A percentile compares a stretch with the other conserved stretches of the same genome.
These are phyloP conservation scores for Catamblyrhynchus diadema DNA, from an alignment of 2,797 vertebrate species.

Conservation along the genomic window DNA sequence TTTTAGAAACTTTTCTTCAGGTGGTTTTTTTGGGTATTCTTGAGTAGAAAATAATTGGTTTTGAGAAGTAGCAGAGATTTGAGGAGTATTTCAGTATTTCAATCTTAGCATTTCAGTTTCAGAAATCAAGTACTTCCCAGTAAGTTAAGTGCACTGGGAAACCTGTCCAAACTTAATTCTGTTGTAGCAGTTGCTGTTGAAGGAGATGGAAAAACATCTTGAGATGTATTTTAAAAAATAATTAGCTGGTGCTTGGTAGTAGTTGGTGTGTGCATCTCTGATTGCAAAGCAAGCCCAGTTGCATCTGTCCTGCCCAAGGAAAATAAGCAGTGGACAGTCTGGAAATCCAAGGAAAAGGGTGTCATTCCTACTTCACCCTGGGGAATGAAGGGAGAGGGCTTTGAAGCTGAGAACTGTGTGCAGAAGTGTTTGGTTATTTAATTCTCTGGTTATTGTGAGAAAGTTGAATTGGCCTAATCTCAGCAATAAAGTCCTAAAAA, in stretches of 20 bases:
- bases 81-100: neutral
- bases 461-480: neutral
- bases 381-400: neutral
- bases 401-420: neutral
- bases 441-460: neutral
- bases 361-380: neutral
- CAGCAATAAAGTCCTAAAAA: neutral
- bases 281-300: neutral
- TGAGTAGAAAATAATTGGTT: neutral
- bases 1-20: neutral
- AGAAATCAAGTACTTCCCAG: neutral
- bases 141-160: neutral
- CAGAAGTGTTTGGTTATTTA: neutral
- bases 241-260: neutral
- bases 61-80: neutral
- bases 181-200: neutral
- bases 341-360: neutral
- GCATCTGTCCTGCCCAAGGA: neutral
- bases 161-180: neutral
- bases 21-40: neutral
- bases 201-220: neutral
- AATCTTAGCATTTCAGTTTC: neutral
- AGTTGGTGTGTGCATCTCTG: neutral
- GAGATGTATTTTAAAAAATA: neutral
- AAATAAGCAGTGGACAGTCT: neutral